Percentiles rank a stretch among this genome's conserved stretches.
Conservation (phyloP, 2,797 vertebrate genomes). For the Allobates femoralis region DNA sequence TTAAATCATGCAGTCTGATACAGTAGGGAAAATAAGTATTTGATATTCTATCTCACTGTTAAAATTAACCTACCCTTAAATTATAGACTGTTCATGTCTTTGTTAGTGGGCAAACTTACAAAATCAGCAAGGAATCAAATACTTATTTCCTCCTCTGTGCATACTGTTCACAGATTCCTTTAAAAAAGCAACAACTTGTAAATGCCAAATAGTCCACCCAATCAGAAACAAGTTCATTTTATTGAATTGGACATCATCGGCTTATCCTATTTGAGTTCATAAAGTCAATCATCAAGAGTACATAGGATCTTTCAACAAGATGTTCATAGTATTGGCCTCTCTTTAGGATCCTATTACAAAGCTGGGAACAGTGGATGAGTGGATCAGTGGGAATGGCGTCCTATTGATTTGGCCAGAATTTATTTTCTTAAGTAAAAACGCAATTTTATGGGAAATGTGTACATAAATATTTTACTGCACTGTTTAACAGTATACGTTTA, state of each 20-base stretch:
- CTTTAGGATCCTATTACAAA: not conserved
- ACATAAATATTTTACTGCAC: not conserved
- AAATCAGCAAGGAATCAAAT: no score
- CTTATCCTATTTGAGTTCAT: not conserved
- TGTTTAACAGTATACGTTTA: no score
- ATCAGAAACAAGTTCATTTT: not conserved
- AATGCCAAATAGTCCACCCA: not conserved
- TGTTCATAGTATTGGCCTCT: slow-evolving; percentile 25
- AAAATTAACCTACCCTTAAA: no score
- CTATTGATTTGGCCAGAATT: not conserved
- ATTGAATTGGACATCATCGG: not conserved
- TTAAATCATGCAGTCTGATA: no score
- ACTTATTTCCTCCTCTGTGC: no score
- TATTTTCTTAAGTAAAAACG: not conserved
- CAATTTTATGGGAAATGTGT: not conserved
- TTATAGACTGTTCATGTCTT: no score
- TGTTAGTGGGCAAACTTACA: no score
- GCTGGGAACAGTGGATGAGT: not conserved
- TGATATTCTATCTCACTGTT: no score
- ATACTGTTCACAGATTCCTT: no score
- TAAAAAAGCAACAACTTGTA: not conserved
- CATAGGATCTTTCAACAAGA: slow-evolving; percentile 5
- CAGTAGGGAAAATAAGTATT: no score
- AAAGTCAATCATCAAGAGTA: not conserved
- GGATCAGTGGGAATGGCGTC: no score